A percentile compares a stretch with the other conserved stretches of the same genome.
Conservation (phyloP, 2,113 vertebrate species). For the Arenaria interpres region DNA sequence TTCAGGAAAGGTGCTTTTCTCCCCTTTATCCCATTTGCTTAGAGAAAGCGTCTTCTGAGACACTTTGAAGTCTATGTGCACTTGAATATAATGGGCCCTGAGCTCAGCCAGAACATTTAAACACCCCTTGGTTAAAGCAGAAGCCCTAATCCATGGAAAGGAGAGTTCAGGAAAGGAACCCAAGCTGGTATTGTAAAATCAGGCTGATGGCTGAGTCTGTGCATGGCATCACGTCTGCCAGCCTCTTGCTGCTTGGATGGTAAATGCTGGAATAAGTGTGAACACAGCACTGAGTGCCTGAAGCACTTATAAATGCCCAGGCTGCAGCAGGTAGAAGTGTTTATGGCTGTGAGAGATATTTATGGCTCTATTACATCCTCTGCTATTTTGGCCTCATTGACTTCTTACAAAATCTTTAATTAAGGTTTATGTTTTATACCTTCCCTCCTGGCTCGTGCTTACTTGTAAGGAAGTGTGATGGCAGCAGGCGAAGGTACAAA, state of each 20-base stretch:
- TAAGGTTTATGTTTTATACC: conserved; percentile 25
- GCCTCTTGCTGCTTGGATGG: not conserved
- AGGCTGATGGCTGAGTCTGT: not conserved
- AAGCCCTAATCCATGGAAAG: not conserved
- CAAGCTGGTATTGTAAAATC: not conserved
- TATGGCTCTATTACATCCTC: conserved; percentile 48
- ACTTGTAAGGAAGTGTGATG: not conserved
- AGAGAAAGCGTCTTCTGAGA: not conserved
- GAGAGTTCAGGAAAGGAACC: not conserved
- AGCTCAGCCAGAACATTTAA: not conserved
- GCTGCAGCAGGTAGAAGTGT: conserved; percentile 39
- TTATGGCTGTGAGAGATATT: conserved; percentile 54
- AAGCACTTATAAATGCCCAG: not conserved
- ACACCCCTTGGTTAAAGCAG: not conserved
- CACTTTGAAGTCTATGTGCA: not conserved
- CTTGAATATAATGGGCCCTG: not conserved
- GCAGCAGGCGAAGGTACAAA: not conserved
- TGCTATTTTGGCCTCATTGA: conserved; percentile 28
- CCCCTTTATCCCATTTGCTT: not conserved
- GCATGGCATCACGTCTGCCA: not conserved
- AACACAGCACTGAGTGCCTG: not conserved
- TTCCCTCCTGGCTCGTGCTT: conserved; percentile 1
- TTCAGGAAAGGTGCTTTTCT: not conserved
- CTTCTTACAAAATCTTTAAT: conserved; percentile 42
- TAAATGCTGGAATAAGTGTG: not conserved